A percentile compares a stretch with the other conserved stretches of the same genome.
Conservation (phyloP, 2,888 invertebrate genomes). For the Habroteleia sp. region DNA sequence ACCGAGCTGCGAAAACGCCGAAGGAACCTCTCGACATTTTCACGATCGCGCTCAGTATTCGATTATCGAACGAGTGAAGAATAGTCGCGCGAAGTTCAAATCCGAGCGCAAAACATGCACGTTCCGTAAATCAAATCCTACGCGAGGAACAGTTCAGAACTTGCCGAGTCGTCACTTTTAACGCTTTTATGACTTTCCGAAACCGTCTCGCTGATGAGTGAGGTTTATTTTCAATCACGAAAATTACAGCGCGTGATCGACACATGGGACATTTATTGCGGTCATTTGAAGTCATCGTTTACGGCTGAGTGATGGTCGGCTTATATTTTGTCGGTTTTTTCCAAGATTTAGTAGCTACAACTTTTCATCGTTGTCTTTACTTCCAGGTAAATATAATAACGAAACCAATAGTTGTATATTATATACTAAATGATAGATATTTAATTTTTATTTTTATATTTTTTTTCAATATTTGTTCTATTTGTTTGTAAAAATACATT, state of each 20-base stretch:
- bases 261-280: constrained; percentile 40
- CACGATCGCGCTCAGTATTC: constrained; percentile 37
- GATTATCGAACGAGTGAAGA: constrained; percentile 50
- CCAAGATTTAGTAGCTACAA: too few relatives aligned
- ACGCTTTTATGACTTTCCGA: constrained; percentile 30
- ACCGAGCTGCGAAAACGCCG: constrained; percentile 11
- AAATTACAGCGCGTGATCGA: constrained; percentile 29
- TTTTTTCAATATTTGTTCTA: too few relatives aligned
- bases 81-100: not conserved
- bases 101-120: constrained; percentile 20
- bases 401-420: too few relatives aligned
- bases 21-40: constrained; percentile 42
- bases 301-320: constrained; percentile 8
- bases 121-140: constrained; percentile 56
- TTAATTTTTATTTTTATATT: too few relatives aligned
- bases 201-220: constrained; percentile 20
- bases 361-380: too few relatives aligned
- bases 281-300: constrained; percentile 25
- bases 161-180: not conserved
- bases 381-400: too few relatives aligned
- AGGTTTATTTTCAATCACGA: constrained; percentile 43
- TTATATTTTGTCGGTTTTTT: too few relatives aligned
- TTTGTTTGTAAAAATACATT: too few relatives aligned
- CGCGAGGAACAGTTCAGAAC: constrained; percentile 20
- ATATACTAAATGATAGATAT: too few relatives aligned